These are phyloP conservation scores for Ceryle rudis DNA, from an alignment of 2,797 vertebrate genomes.

Conservation along the genomic window DNA sequence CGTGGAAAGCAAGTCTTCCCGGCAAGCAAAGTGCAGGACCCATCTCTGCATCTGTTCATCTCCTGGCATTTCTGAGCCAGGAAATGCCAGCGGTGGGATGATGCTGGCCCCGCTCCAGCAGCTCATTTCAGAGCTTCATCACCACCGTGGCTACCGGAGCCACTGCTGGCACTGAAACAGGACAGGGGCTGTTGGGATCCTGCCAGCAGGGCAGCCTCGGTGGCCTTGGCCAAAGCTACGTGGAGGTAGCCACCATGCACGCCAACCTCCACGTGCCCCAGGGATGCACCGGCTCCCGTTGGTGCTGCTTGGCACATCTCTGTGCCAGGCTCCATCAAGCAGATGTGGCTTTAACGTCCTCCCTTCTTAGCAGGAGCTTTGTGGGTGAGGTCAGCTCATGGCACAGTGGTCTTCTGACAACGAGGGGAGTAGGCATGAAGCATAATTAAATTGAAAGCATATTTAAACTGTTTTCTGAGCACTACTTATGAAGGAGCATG, in stretches of 20 bases:
- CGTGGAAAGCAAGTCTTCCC: not conserved
- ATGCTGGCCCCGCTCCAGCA: not conserved
- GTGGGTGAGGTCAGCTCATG: not conserved
- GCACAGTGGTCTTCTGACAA: not conserved
- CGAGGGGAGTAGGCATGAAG: not conserved
- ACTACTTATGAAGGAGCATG: constrained; percentile 12
- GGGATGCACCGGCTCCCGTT: rapidly evolving
- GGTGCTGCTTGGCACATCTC: rapidly evolving
- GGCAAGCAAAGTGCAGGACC: not conserved
- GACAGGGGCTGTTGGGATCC: rapidly evolving
- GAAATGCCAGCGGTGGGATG: not conserved
- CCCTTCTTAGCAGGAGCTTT: not conserved
- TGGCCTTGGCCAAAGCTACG: not conserved
- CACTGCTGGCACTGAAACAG: rapidly evolving
- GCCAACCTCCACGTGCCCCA: rapidly evolving
- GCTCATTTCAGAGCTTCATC: not conserved
- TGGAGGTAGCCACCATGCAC: not conserved
- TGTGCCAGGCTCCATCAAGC: not conserved
- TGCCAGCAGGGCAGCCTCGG: rapidly evolving
- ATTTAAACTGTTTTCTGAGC: constrained; percentile 55
- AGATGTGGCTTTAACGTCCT: not conserved
- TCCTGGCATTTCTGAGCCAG: not conserved
- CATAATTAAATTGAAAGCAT: constrained; percentile 47
- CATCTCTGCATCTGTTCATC: not conserved
- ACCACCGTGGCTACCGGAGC: not conserved